These are phyloP conservation scores for Drosophila murphyi DNA, from an alignment of 1,140 invertebrate genomes.

Conservation along the genomic window DNA sequence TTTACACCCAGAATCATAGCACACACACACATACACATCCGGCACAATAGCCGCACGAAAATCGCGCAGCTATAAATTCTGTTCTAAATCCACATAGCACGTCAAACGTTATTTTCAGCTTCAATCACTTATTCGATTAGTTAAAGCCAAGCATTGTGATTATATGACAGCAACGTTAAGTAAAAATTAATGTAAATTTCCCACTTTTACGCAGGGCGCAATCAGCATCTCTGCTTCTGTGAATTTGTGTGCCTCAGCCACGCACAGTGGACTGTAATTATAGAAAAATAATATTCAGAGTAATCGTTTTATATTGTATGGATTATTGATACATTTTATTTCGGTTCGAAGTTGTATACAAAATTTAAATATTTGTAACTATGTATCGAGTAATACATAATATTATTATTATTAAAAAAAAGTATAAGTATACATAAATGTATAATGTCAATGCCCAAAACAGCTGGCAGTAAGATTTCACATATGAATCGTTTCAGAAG, in stretches of 20 bases:
- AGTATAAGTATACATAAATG: not conserved
- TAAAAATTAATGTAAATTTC: constrained; percentile 57
- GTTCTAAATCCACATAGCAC: constrained; percentile 37
- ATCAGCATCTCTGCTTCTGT: not conserved
- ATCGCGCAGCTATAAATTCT: constrained; percentile 21
- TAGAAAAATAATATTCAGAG: too few species aligned
- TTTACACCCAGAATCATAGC: not conserved
- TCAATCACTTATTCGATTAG: constrained; percentile 41
- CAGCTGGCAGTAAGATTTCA: not conserved
- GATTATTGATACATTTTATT: too few species aligned
- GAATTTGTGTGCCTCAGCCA: constrained; percentile 4
- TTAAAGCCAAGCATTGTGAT: constrained; percentile 29
- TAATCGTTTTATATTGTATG: not conserved
- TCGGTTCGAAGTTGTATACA: too few species aligned
- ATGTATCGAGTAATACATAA: not conserved
- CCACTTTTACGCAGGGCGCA: constrained; percentile 40
- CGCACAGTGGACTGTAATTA: constrained; percentile 9
- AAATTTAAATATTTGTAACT: not conserved
- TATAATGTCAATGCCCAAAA: too few species aligned
- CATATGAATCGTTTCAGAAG: not conserved
- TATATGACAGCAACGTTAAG: constrained; percentile 41
- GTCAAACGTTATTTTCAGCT: constrained; percentile 42
- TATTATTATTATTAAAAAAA: too few species aligned
- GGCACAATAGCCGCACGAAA: constrained; percentile 43
- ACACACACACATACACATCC: constrained; percentile 11